phyloP scores from a whole-genome alignment of 2,888 invertebrate species.

The Acleris sparsana region DNA sequence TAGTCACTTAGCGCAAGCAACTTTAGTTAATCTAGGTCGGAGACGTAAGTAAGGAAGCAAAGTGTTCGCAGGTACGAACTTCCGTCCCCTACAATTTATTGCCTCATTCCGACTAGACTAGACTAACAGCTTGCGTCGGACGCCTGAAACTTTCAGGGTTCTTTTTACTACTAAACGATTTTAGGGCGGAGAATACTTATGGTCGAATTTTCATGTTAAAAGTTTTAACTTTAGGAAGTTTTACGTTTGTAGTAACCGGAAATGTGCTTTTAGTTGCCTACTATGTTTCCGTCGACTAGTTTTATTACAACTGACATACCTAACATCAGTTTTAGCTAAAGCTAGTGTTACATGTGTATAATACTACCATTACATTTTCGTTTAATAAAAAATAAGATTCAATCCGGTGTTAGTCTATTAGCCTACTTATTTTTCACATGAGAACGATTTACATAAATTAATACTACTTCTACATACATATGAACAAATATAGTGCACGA shows the following conservation, averaged over 20 bases:
- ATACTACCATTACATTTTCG: too few relatives aligned
- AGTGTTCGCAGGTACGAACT: conserved; percentile 40
- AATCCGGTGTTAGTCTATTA: too few relatives aligned
- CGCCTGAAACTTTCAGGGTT: conserved; percentile 45
- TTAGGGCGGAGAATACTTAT: conserved; percentile 27
- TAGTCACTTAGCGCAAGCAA: conserved; percentile 38
- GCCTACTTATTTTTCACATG: too few relatives aligned
- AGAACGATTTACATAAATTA: not conserved
- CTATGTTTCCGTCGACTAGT: not conserved
- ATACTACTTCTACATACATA: not conserved
- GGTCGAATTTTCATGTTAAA: conserved; percentile 25
- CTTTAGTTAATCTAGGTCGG: conserved; percentile 41
- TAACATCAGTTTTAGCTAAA: too few relatives aligned
- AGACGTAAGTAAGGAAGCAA: conserved; percentile 31
- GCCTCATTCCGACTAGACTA: conserved; percentile 56
- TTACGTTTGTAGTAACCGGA: conserved; percentile 15
- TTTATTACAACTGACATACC: too few relatives aligned
- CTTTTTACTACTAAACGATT: conserved; percentile 42
- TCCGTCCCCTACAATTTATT: conserved; percentile 61
- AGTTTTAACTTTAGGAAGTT: conserved; percentile 14
- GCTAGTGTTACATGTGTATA: too few relatives aligned
- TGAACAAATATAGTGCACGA: conserved; percentile 8
- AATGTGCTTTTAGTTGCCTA: conserved; percentile 21
- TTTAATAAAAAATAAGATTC: too few relatives aligned
- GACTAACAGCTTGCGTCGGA: conserved; percentile 51